Evolutionary conservation across 2,113 vertebrate genomes (phyloP).

Genomic region (Forbesichthys agassizii): DNA sequence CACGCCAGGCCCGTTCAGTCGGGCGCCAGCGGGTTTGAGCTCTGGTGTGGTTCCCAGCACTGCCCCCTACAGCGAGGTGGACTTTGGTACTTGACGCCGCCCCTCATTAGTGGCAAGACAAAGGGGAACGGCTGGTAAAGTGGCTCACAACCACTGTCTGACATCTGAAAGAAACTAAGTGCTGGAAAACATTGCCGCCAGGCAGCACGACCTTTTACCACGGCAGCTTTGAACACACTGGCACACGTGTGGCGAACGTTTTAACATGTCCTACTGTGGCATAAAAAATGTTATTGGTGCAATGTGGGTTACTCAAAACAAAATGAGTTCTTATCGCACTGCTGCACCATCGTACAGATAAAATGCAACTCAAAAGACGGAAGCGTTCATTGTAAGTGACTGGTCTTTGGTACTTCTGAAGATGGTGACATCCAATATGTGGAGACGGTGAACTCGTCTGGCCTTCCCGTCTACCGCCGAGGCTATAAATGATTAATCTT

Average conservation of each 20-base stretch:
- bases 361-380: constrained; percentile 19
- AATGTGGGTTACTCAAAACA: too few relatives aligned
- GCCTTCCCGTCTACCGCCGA: constrained; percentile 38
- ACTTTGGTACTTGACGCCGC: constrained; percentile 12
- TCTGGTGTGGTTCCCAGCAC: constrained; percentile 47
- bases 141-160: constrained; percentile 40
- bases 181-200: constrained; percentile 18
- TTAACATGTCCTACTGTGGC: not conserved
- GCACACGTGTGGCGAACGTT: constrained; percentile 15
- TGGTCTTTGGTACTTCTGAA: constrained; percentile 5
- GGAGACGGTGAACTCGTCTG: constrained; percentile 33
- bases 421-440: constrained; percentile 20
- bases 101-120: constrained; percentile 62
- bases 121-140: constrained; percentile 28
- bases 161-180: constrained; percentile 58
- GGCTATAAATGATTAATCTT: constrained; percentile 70
- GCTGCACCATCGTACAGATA: constrained; percentile 8
- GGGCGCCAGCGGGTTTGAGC: constrained; percentile 69
- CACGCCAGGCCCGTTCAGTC: constrained; percentile 46
- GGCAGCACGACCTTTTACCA: constrained; percentile 32
- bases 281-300: too few relatives aligned
- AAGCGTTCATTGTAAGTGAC: not conserved
- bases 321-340: too few relatives aligned
- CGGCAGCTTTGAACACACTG: constrained; percentile 50
- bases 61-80: constrained; percentile 59